A percentile compares a stretch with the other conserved stretches of the same genome.
Conservation (phyloP, 2,797 vertebrate genomes). For the Gymnocypris eckloni region DNA sequence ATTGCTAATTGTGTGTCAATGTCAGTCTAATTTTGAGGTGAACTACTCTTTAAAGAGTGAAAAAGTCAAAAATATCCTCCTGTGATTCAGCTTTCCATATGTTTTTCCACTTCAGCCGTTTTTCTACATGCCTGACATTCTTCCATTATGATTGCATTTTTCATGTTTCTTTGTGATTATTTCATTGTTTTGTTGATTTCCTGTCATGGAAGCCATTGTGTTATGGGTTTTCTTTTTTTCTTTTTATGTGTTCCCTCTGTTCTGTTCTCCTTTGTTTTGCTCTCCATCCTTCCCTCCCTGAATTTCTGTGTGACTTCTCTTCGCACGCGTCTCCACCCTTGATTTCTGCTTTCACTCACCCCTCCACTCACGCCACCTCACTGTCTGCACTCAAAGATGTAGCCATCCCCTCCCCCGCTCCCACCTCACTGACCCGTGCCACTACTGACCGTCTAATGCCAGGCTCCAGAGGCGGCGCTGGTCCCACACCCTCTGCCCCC, state of each 20-base stretch:
- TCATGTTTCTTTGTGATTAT: slow-evolving; percentile 74
- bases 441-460: slow-evolving; percentile 99
- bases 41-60: not conserved
- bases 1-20: not conserved
- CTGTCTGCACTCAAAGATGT: slow-evolving; percentile 87
- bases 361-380: slow-evolving; percentile 77
- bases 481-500: slow-evolving; percentile 90
- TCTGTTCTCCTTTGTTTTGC: slow-evolving; percentile 70
- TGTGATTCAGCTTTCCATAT: slow-evolving; percentile 5
- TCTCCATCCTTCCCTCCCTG: slow-evolving; percentile 42
- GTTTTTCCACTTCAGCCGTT: slow-evolving; percentile 70
- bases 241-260: slow-evolving; percentile 77
- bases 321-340: slow-evolving; percentile 59
- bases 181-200: slow-evolving; percentile 84
- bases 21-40: not conserved
- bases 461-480: slow-evolving; percentile 83
- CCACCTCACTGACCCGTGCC: slow-evolving; percentile 99
- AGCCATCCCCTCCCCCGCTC: slow-evolving; percentile 92
- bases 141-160: slow-evolving; percentile 71
- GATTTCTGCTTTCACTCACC: slow-evolving; percentile 52
- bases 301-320: slow-evolving; percentile 69
- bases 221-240: slow-evolving; percentile 79
- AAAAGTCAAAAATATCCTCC: not conserved
- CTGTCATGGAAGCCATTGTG: slow-evolving; percentile 78
- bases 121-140: slow-evolving; percentile 78